phyloP scores from a whole-genome alignment of 2,113 vertebrate genomes.

The Capra hircus region DNA sequence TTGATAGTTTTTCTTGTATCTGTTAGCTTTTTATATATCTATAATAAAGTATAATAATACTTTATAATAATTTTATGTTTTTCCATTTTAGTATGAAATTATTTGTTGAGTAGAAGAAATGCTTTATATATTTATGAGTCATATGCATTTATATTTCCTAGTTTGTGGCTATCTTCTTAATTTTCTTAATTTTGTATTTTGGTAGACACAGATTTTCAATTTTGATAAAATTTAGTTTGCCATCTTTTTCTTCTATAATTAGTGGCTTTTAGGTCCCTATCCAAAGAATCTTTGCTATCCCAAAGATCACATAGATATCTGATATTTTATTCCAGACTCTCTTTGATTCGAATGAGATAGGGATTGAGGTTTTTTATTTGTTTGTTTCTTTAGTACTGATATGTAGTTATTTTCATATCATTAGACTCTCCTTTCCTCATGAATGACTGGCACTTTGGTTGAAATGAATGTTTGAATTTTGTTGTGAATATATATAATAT shows the following conservation, averaged over 20 bases:
- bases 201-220: background rate
- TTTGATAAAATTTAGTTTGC: background rate
- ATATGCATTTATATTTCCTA: background rate
- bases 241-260: background rate
- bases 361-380: background rate
- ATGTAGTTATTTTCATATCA: background rate
- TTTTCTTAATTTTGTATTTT: background rate
- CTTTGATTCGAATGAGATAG: background rate
- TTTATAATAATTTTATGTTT: background rate
- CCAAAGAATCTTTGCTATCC: background rate
- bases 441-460: background rate
- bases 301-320: background rate
- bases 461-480: conserved; percentile 17
- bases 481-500: background rate
- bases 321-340: background rate
- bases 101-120: background rate
- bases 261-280: background rate
- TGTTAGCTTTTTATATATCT: background rate
- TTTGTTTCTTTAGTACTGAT: background rate
- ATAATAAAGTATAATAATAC: background rate
- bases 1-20: background rate
- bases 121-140: background rate
- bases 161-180: background rate
- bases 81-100: background rate
- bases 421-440: background rate